Evolutionary conservation across 2,888 invertebrate genomes (phyloP), one percentile per base, ranked within the genome.

Genomic region (Oscheius sp.): DNA sequence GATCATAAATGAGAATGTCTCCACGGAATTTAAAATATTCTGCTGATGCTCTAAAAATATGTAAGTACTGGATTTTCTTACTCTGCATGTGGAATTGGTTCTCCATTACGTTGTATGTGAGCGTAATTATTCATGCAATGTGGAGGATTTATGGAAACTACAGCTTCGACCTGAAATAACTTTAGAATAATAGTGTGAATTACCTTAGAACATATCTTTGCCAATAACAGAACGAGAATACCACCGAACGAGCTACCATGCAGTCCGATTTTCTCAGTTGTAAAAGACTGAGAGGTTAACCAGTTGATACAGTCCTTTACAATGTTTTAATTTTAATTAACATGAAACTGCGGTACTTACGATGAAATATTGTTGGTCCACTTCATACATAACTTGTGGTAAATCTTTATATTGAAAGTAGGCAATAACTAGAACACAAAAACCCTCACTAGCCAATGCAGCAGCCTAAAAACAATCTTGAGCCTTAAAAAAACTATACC

Each of bases 191-290:
- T 32, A n/a, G 2, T 56, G 8, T 32, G 9, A 30, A n/a, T 22
- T 14, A 41, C 59, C 41, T 59, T 14, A 22, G 59, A 26, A 26
- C 44, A 44, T 22, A n/a, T 38, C 17, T 28, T 24, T 9, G 73
- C 54, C 20, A 75, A 49, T 14, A 72, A 17, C 26, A 71, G 68
- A 6, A 73, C 73, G 22, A 75, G 63, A 8, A 71, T 70, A 2
- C 71, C 75, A 6, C 75, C 75, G 61, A 75, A 75, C 8, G 75
- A 75, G 22, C 71, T 72, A 20, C 75, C 75, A 49, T 75, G 73
- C 17, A 75, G 68, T n/a, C 75, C 75, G 9, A 73, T 50, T 9
- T 56, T 36, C 38, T 71, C 67, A 1, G 47, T 56, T 24, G 75
- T 72, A 20, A 64, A 75, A 0, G 73, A 68, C 4, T 70, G 70